These are phyloP conservation scores for Thera britannica DNA, from an alignment of 2,888 invertebrate species.

Conservation along the genomic window DNA sequence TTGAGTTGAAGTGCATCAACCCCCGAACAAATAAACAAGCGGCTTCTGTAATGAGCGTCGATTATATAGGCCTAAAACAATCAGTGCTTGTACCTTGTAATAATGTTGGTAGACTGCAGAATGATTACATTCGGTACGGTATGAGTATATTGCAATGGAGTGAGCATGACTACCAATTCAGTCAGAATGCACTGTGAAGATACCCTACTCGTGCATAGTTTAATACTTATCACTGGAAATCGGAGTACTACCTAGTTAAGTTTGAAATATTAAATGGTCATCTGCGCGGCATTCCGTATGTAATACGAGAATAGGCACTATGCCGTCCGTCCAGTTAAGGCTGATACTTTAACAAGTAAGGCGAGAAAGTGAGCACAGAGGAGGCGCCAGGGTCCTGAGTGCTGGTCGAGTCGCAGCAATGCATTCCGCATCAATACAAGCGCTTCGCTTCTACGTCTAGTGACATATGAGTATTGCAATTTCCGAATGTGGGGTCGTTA, in stretches of 20 bases:
- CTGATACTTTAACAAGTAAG: constrained; percentile 48
- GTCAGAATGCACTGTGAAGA: constrained; percentile 4
- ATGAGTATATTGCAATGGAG: neutral
- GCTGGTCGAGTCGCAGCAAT: constrained; percentile 58
- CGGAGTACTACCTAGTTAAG: constrained; percentile 44
- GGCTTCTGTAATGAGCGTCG: no score
- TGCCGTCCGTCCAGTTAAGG: constrained; percentile 48
- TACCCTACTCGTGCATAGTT: constrained; percentile 18
- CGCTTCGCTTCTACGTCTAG: constrained; percentile 62
- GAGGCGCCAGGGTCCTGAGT: constrained; percentile 52
- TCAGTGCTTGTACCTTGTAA: no score
- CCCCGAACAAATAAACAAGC: no score
- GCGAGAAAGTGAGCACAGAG: constrained; percentile 37
- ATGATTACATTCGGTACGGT: no score
- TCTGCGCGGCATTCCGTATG: constrained; percentile 50
- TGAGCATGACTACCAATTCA: neutral
- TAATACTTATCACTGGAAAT: constrained; percentile 31
- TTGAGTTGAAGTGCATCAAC: no score
- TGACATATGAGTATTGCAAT: constrained; percentile 80
- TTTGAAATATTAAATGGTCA: constrained; percentile 59
- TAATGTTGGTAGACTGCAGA: no score
- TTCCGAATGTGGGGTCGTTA: constrained; percentile 74
- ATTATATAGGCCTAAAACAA: no score
- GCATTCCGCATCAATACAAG: constrained; percentile 67
- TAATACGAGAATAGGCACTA: constrained; percentile 33